Base-by-base conservation (phyloP, 2,113 vertebrate species). In the Elaphurus davidianus region DNA sequence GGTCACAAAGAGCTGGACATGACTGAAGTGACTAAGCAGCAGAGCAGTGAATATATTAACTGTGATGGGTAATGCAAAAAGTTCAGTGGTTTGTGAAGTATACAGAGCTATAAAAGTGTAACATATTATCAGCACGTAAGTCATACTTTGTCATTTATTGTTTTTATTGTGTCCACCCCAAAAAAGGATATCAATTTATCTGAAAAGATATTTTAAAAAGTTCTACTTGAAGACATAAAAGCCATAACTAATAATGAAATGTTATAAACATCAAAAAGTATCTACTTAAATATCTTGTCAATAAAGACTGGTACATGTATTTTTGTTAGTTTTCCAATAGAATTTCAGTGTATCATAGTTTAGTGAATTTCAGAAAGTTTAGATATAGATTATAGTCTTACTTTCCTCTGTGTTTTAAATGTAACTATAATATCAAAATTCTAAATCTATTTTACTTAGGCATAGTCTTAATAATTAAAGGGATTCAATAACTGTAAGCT, bases 241-340 rank as follows among this genome's bases (percentile, higher is more conserved):
- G 40, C 1, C 1, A 23, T 11, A 13, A 36, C 30, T 78, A 91
- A 82, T 23, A 85, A 16, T 59, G 13, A 85, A 92, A 40, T 87
- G 5, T 13, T n/a, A 36, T 5, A 74, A 3, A 71, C 59, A 67
- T 10, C 13, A 78, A 82, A 91, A 74, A 87, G 7, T 55, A 12
- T 87, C 12, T 16, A 62, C 5, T 54, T 25, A 96, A 78, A 87
- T 87, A 94, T 57, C 23, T 92, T 62, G 4, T 9, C 84, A 96
- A 10, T 9, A 19, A 94, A 95, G n/a, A 93, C 85, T 95, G 1
- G 45, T 7, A 10, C 79, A 94, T 30, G 83, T 25, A 67, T 54
- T 98, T 97, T 95, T 86, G 45, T 47, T 88, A 97, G 16, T 40
- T 91, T 88, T 97, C 90, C 57, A 95, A 78, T 94, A 74, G 33